Evolutionary conservation across 2,888 invertebrate genomes (phyloP).

Genomic region (Drosophila differens): DNA sequence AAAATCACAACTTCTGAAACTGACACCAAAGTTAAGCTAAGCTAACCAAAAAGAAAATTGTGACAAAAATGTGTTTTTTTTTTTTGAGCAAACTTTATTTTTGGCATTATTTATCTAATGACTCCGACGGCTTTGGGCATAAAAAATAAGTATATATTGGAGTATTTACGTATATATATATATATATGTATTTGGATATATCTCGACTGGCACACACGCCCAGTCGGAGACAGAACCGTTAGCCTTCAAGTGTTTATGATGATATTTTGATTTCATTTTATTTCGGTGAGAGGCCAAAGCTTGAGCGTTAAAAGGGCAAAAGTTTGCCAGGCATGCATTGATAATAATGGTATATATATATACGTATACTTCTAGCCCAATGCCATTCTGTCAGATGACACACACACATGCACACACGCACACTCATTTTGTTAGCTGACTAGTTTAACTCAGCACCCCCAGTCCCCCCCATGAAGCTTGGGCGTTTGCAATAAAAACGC

Average conservation of each 20-base stretch:
- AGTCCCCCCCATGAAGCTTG: background rate
- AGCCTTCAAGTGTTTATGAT: constrained; percentile 77
- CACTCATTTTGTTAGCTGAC: constrained; percentile 32
- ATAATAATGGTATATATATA: constrained; percentile 54
- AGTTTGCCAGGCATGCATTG: constrained; percentile 65
- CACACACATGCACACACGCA: constrained; percentile 31
- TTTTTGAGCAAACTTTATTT: constrained; percentile 55
- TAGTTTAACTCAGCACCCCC: constrained; percentile 27
- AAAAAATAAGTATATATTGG: constrained; percentile 10
- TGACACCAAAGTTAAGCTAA: constrained; percentile 22
- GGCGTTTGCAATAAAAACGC: constrained; percentile 53
- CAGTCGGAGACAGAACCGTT: constrained; percentile 32
- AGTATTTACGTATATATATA: background rate
- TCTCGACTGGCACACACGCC: constrained; percentile 44
- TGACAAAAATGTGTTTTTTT: constrained; percentile 29
- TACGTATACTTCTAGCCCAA: background rate
- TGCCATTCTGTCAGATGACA: constrained; percentile 54
- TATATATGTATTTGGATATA: constrained; percentile 4
- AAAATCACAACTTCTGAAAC: constrained; percentile 28
- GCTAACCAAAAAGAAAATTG: constrained; percentile 19
- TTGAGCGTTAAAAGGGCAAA: constrained; percentile 53
- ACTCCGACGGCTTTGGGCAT: constrained; percentile 31
- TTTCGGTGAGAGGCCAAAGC: constrained; percentile 27
- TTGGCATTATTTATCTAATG: constrained; percentile 76
- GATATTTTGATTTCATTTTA: constrained; percentile 79